These are phyloP conservation scores for Dryobates pubescens DNA, from an alignment of 2,797 vertebrate species.

Conservation along the genomic window DNA sequence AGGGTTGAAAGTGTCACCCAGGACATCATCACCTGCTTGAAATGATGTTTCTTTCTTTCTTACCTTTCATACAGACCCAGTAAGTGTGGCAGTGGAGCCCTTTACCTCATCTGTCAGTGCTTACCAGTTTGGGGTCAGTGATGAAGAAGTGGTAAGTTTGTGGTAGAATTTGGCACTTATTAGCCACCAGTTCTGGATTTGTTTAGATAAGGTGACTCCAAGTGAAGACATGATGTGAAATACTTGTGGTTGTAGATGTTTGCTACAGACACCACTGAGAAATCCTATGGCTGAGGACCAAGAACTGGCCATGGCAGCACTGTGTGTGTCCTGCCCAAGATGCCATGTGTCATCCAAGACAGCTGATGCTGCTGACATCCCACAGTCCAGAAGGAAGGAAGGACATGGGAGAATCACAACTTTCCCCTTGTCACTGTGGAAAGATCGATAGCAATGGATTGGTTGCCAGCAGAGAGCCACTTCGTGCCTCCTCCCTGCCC, in stretches of 20 bases:
- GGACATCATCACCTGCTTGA: background rate
- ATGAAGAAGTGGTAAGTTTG: background rate
- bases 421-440: background rate
- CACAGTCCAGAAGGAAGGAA: background rate
- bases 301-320: background rate
- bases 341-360: background rate
- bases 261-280: background rate
- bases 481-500: background rate
- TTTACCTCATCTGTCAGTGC: background rate
- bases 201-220: background rate
- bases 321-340: background rate
- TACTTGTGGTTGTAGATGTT: background rate
- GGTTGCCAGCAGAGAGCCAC: background rate
- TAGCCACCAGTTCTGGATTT: background rate
- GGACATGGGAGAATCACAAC: background rate
- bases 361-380: rapidly evolving
- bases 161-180: background rate
- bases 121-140: background rate
- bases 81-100: background rate
- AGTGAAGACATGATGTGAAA: background rate
- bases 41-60: background rate
- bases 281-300: background rate
- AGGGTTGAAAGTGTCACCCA: background rate
- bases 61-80: background rate
- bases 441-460: background rate